Evolutionary conservation across 2,113 vertebrate genomes (phyloP).

Genomic region (Macroglossus sobrinus): DNA sequence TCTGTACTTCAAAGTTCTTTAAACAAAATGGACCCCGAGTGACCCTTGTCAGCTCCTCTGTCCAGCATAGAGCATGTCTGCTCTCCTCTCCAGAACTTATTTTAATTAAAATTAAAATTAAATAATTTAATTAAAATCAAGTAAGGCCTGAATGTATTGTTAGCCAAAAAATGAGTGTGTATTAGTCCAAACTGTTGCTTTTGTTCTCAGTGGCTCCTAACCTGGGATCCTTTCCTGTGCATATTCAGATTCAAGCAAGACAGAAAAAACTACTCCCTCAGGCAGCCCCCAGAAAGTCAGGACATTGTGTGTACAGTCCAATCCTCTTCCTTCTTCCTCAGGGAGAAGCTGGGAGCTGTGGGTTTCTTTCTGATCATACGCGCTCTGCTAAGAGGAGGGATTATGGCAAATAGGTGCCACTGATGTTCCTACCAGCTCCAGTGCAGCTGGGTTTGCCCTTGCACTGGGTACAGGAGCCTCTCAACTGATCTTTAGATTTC

Average conservation of each 20-base stretch:
- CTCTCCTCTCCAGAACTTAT: not conserved
- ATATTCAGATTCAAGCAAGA: not conserved
- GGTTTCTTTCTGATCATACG: not conserved
- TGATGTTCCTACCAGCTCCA: not conserved
- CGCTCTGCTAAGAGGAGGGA: not conserved
- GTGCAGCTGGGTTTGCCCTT: not conserved
- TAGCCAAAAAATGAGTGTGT: not conserved
- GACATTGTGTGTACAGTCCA: not conserved
- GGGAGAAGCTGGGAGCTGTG: not conserved
- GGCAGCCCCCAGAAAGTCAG: not conserved
- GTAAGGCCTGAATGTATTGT: not conserved
- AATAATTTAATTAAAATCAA: not conserved
- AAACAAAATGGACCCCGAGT: not conserved
- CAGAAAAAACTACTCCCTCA: not conserved
- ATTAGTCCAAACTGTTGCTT: not conserved
- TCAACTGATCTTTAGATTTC: not conserved
- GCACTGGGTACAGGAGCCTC: not conserved
- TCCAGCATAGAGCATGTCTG: not conserved
- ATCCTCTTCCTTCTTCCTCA: not conserved
- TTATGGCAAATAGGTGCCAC: not conserved
- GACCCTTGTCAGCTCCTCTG: not conserved
- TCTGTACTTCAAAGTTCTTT: not conserved
- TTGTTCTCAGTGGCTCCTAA: not conserved
- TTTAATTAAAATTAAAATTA: not conserved
- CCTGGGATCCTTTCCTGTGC: not conserved